Conservation (phyloP, 2,797 vertebrate genomes). For the Enteromius argenteus region DNA sequence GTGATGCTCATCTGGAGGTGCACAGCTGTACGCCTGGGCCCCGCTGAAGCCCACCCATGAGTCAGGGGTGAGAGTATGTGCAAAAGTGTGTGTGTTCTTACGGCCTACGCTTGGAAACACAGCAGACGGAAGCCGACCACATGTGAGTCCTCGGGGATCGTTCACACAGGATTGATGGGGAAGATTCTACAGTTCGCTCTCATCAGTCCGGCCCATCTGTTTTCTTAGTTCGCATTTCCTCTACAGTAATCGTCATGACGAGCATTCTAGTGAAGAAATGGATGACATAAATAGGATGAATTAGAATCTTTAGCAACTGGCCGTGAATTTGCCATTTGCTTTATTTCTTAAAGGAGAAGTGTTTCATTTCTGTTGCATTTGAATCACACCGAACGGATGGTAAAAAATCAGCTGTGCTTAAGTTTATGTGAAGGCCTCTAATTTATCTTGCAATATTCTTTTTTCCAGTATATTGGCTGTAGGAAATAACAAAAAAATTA, state of each 20-base stretch:
- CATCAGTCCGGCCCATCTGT: conserved; percentile 58
- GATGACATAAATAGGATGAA: not conserved
- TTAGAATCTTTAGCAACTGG: not conserved
- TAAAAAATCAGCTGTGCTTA: not conserved
- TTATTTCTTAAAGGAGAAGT: conserved; percentile 8
- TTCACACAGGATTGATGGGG: conserved; percentile 45
- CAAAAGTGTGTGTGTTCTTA: conserved; percentile 36
- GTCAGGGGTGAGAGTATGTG: conserved; percentile 50
- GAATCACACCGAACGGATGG: not conserved
- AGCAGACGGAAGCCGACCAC: conserved; percentile 48
- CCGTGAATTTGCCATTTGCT: not conserved
- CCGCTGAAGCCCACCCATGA: conserved; percentile 29
- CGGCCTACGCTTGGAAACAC: conserved; percentile 54
- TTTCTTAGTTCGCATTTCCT: conserved; percentile 39
- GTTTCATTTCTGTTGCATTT: not conserved
- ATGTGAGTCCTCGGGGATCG: conserved; percentile 52
- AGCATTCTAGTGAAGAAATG: not conserved
- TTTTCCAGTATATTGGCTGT: not conserved
- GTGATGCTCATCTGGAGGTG: conserved; percentile 37
- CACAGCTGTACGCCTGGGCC: conserved; percentile 43
- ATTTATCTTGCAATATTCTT: not conserved
- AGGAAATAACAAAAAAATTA: not conserved
- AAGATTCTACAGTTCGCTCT: conserved; percentile 39
- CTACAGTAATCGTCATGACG: conserved; percentile 7
- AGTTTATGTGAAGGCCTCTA: not conserved